Percentiles rank a stretch among this genome's conserved stretches.
Conservation (phyloP, 1,140 invertebrate species). For the Sweltsa coloradensis region DNA sequence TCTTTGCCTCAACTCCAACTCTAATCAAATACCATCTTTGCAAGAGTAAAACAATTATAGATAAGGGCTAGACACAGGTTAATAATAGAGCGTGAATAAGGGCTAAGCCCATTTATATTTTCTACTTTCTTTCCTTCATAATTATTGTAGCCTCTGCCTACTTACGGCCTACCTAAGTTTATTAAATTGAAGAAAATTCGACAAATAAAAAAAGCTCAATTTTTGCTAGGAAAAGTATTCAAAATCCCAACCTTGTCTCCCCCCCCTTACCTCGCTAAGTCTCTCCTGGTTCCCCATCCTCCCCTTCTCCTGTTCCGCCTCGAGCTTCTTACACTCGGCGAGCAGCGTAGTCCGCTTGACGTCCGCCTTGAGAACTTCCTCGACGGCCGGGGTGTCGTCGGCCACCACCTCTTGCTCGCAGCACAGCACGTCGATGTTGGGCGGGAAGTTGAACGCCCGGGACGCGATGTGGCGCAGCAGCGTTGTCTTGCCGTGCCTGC, state of each 20-base stretch:
- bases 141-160: too few species aligned
- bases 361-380: conserved; percentile 87
- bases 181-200: too few species aligned
- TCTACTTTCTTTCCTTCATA: too few species aligned
- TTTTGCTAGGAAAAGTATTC: conserved; percentile 11
- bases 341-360: conserved; percentile 72
- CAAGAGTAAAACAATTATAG: too few species aligned
- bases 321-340: conserved; percentile 72
- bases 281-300: conserved; percentile 57
- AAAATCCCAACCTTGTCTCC: conserved; percentile 12
- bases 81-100: too few species aligned
- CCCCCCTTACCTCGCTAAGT: conserved; percentile 79
- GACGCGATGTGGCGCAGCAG: conserved; percentile 84
- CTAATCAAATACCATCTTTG: too few species aligned
- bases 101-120: too few species aligned
- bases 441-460: conserved; percentile 82
- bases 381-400: conserved; percentile 81
- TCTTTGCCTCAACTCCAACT: too few species aligned
- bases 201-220: too few species aligned
- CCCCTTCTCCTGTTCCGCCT: conserved; percentile 51
- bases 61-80: too few species aligned
- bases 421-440: conserved; percentile 92
- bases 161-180: too few species aligned
- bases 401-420: conserved; percentile 98
- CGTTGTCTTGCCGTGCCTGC: conserved; percentile 97